Base-by-base conservation (phyloP, 2,888 invertebrate genomes). In the Linyphia triangularis region DNA sequence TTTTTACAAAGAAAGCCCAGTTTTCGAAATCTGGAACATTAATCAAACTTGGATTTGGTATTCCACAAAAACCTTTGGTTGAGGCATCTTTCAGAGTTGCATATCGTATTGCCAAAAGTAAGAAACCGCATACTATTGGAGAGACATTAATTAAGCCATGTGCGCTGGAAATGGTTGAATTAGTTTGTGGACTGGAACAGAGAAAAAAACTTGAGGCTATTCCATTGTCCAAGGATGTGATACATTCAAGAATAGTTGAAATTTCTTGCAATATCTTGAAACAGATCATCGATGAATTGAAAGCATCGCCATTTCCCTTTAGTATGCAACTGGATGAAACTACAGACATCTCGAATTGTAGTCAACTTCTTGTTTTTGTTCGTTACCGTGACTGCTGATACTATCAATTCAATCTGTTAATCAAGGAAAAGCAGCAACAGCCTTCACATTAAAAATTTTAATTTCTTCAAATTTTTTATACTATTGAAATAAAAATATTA, bases 301-400 rank as follows among this genome's bases (percentile, higher is more conserved):
- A 70, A 82, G 82, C 82, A 70, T 82, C 72, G 40, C 70, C 82
- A 78, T 89, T 79, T 59, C 72, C 70, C 85, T 89, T 82, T 69
- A 84, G 75, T 84, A 84, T 84, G 57, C 67, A 77, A 81, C 61
- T 82, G 37, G 63, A 93, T 92, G 82, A 94, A 93, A 40, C 94
- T 94, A 90, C 94, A 94, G 63, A 63, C 70, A 78, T 78, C 51
- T 78, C 37, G 67, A 75, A 84, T 75, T 70, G 65, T n/a, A n/a
- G n/a, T n/a, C n/a, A n/a, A n/a, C n/a, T n/a, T n/a, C n/a, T n/a
- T n/a, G n/a, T n/a, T n/a, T n/a, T n/a, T n/a, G n/a, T n/a, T n/a
- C n/a, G n/a, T n/a, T n/a, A n/a, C n/a, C n/a, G n/a, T n/a, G n/a
- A n/a, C n/a, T n/a, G n/a, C n/a, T n/a, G n/a, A n/a, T n/a, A n/a